Evolutionary conservation across 2,113 vertebrate species (phyloP), one percentile per base, ranked within the genome.

Genomic region (Lophius piscatorius): DNA sequence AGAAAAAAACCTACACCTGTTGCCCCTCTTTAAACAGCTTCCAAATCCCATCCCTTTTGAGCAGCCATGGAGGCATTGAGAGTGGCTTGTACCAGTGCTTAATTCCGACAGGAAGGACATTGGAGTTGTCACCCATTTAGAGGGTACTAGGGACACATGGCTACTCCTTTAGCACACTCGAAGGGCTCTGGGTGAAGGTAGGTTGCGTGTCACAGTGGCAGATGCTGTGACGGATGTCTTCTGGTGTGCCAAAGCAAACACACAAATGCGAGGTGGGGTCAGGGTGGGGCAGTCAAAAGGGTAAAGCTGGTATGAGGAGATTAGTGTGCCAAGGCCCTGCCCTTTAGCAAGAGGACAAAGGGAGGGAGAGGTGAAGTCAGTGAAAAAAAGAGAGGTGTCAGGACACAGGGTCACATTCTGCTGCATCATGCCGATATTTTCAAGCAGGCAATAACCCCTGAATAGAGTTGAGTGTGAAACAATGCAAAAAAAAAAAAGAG

Each of bases 41-140:
- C 23, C n/a, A 31, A 31, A 46, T 12, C 36, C 56, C 71, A n/a
- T 35, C 65, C 64, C 60, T 63, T 66, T 44, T 24, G 58, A 80
- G 65, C 46, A 71, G 74, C 50, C 63, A 50, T 51, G 28, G 31
- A 49, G 54, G 39, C 51, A 50, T 10, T 20, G 42, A 63, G 51
- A 56, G 52, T 59, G 24, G 52, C 66, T 51, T 64, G 65, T 49
- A 67, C 24, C n/a, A 59, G 72, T 48, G 34, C 61, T 67, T 86
- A 78, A 76, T 83, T 80, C 75, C 48, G 54, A 80, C 13, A 38
- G 69, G 33, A 56, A 77, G 78, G 87, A 87, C 82, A 82, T 69
- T 72, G 61, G 72, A 73, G 83, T 87, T 91, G 86, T 88, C 86
- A 87, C 85, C 85, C 81, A 66, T 88, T 90, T 86, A 85, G 79